Evolutionary conservation across 92 coral and sea anemone genomes (phyloP), one percentile per base, ranked within the genome.

Genomic region (Parazoanthus swiftii): DNA sequence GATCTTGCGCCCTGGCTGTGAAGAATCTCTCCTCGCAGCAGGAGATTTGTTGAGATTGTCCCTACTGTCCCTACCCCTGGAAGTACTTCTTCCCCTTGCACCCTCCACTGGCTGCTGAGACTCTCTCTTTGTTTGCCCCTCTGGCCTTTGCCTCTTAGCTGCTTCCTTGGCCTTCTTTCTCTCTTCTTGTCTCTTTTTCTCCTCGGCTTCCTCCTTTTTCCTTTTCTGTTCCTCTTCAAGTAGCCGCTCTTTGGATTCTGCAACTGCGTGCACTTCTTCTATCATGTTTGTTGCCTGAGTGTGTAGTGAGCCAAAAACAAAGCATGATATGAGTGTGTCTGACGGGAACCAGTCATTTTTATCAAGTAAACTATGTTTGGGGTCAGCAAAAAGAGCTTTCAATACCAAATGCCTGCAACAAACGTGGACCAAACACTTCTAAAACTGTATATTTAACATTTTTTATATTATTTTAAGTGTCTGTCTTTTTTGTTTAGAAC

Each of bases 191-290:
- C 94, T 93, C 90, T 93, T 95, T 14, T 89, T 91, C 85, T 97
- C 99, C 75, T 97, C 97, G 6, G 93, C 95, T 81, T 97, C 99
- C 71, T 95, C 96, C 38, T 79, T 71, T 75, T 93, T 93, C 36
- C 97, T 88, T 67, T 91, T 90, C 74, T 88, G 89, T 86, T 97
- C 97, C 79, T 97, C 99, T 73, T 95, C 99, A 5, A 95, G 94
- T 18, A 97, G 88, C 81, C 94, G 84, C 46, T 94, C 96, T 89
- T 95, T 94, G 56, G 95, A 93, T 58, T 97, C 99, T 21, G 98
- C 98, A 63, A 95, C 98, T 87, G 99, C 95, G 82, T 95, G 96
- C 1, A 95, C 99, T 89, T 97, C 99, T 59, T 97, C 99, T 80
- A 97, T 97, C 99, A 97, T 95, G 93, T 97, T 97, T 23, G 98